Conservation (phyloP, 2,797 vertebrate species). For the Ctenochaetus hawaiiensis region DNA sequence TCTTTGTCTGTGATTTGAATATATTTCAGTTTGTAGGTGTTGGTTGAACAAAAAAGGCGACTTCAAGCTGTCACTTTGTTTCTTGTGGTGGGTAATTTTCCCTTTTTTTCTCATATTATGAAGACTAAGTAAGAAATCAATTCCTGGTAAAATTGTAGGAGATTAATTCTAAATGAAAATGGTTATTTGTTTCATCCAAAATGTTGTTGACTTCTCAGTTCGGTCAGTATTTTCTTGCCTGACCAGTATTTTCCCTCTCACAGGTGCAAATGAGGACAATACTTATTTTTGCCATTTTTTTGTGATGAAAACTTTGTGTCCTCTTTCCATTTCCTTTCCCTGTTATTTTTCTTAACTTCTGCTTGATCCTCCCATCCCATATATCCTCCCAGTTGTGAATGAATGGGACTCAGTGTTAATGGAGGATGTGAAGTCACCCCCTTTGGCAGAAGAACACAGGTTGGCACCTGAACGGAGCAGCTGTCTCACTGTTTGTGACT, state of each 20-base stretch:
- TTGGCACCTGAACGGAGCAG: slow-evolving; percentile 76
- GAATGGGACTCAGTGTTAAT: slow-evolving; percentile 67
- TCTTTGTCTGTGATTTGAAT: not conserved
- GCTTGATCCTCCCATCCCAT: slow-evolving; percentile 50
- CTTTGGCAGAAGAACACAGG: slow-evolving; percentile 66
- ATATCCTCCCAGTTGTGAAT: slow-evolving; percentile 54
- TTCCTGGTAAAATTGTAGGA: not conserved
- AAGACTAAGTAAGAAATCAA: not conserved
- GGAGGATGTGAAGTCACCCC: slow-evolving; percentile 77
- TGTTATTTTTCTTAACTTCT: slow-evolving; percentile 35
- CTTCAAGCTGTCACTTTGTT: too few relatives aligned
- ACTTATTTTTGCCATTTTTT: slow-evolving; percentile 27
- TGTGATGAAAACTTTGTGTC: slow-evolving; percentile 34
- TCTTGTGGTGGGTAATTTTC: too few relatives aligned
- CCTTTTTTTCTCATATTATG: not conserved
- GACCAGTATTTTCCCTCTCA: slow-evolving; percentile 38
- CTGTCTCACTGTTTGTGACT: slow-evolving; percentile 69
- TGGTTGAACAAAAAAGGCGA: not conserved
- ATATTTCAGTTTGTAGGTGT: not conserved
- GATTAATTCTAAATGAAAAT: slow-evolving; percentile 12
- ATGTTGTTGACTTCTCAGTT: not conserved
- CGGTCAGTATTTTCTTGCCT: not conserved
- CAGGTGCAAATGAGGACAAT: slow-evolving; percentile 30
- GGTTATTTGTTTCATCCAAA: not conserved
- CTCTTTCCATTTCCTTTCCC: slow-evolving; percentile 43